Percentiles rank a stretch among this genome's conserved stretches.
These are phyloP conservation scores for Euborellia annulipes DNA, from an alignment of 1,140 invertebrate species.

Conservation along the genomic window DNA sequence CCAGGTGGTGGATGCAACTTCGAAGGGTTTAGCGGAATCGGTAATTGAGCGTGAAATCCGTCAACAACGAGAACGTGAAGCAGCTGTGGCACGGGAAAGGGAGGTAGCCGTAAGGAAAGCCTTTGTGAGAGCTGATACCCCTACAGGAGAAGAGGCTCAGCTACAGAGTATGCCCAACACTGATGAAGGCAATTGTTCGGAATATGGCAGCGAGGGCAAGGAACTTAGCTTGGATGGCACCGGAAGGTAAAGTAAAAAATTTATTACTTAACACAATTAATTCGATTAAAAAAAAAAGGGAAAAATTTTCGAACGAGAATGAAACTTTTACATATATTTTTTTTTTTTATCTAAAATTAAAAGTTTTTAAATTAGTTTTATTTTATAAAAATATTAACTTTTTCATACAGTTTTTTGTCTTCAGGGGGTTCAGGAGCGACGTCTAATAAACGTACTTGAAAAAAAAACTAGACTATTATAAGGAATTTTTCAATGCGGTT, in stretches of 20 bases:
- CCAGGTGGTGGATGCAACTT: conserved; percentile 11
- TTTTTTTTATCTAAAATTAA: too few relatives aligned
- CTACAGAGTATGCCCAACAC: conserved; percentile 19
- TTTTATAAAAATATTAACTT: too few relatives aligned
- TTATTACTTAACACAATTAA: too few relatives aligned
- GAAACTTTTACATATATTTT: too few relatives aligned
- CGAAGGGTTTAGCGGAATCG: conserved; percentile 18
- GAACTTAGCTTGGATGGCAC: conserved; percentile 20
- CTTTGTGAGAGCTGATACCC: neutral
- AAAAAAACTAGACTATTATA: too few relatives aligned
- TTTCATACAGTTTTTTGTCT: too few relatives aligned
- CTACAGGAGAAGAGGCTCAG: neutral
- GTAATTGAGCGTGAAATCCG: conserved; percentile 25
- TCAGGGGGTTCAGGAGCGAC: too few relatives aligned
- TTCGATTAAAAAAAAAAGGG: too few relatives aligned
- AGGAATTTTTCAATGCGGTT: too few relatives aligned
- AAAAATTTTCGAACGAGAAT: too few relatives aligned
- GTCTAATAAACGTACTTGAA: too few relatives aligned
- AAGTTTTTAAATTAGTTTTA: too few relatives aligned
- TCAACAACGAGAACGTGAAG: conserved; percentile 27
- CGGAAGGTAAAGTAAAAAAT: conserved; percentile 23
- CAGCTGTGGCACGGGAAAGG: conserved; percentile 19
- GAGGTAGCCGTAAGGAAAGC: conserved; percentile 10
- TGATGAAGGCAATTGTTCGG: conserved; percentile 25
- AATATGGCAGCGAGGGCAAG: conserved; percentile 22